Conservation (phyloP, 2,888 invertebrate genomes). For the Willowsia nigromaculata region DNA sequence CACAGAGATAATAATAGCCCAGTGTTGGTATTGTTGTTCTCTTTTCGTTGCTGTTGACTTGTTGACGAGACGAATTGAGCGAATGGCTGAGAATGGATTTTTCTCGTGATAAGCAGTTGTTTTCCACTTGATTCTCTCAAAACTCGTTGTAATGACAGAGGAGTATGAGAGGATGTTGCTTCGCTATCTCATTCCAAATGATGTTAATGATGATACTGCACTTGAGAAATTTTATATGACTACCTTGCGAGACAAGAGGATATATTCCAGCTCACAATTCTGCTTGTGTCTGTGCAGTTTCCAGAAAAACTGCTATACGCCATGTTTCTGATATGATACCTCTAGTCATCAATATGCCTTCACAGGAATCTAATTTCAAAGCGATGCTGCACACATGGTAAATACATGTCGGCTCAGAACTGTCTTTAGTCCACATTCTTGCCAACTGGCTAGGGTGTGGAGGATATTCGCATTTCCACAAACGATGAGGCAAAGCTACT, state of each 20-base stretch:
- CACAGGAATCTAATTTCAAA: not conserved
- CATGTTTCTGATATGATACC: constrained; percentile 44
- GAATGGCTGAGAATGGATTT: constrained; percentile 31
- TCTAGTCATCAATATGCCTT: constrained; percentile 49
- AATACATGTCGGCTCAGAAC: no score
- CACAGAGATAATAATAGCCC: constrained; percentile 67
- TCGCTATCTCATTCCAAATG: not conserved
- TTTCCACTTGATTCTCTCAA: constrained; percentile 45
- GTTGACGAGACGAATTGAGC: constrained; percentile 56
- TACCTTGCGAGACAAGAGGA: constrained; percentile 1
- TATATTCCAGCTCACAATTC: not conserved
- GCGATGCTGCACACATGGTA: no score
- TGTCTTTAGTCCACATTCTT: no score
- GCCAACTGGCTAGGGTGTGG: no score
- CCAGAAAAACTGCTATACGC: not conserved
- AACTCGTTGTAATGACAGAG: no score
- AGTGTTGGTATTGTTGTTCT: constrained; percentile 43
- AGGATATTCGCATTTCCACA: no score
- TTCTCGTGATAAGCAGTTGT: constrained; percentile 33
- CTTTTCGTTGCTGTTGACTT: constrained; percentile 45
- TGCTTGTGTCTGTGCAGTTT: not conserved
- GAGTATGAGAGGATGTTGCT: not conserved
- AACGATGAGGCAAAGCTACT: no score
- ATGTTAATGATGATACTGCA: not conserved
- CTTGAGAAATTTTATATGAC: constrained; percentile 5